Evolutionary conservation across 2,113 vertebrate species (phyloP).

Genomic region (Mirounga angustirostris): DNA sequence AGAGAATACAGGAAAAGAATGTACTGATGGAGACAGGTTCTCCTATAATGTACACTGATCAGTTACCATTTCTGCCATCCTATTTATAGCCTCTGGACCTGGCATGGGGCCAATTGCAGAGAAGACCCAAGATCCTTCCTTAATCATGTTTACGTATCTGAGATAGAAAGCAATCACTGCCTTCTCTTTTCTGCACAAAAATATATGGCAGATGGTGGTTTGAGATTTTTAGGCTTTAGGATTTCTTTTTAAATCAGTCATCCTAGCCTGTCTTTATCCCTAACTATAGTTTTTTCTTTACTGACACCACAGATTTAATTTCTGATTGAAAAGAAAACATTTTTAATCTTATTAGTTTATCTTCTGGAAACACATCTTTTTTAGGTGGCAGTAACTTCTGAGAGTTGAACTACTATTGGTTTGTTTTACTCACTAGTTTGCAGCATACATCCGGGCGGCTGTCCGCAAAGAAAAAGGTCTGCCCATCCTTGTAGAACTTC

Average conservation of each 20-base stretch:
- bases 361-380: slow-evolving; percentile 26
- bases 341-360: slow-evolving; percentile 67
- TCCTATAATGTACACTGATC: slow-evolving; percentile 2
- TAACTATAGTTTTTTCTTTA: slow-evolving; percentile 58
- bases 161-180: slow-evolving; percentile 68
- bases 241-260: slow-evolving; percentile 65
- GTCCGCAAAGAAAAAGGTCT: slow-evolving; percentile 99
- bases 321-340: slow-evolving; percentile 10
- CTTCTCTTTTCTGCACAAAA: slow-evolving; percentile 74
- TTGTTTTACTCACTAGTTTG: slow-evolving; percentile 90
- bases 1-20: not conserved
- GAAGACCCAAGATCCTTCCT: slow-evolving; percentile 11
- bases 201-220: slow-evolving; percentile 69
- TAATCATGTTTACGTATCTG: slow-evolving; percentile 58
- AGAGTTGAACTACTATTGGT: not conserved
- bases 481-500: slow-evolving; percentile 97
- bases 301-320: slow-evolving; percentile 65
- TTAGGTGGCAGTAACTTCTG: not conserved
- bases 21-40: not conserved
- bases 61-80: not conserved
- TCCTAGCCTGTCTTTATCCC: slow-evolving; percentile 55
- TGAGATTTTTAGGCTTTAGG: slow-evolving; percentile 72
- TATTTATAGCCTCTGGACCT: slow-evolving; percentile 54
- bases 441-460: slow-evolving; percentile 96
- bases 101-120: slow-evolving; percentile 14